Percentiles rank a stretch among this genome's conserved stretches.
These are phyloP conservation scores for Hippocampus guttulatus DNA, from an alignment of 2,113 vertebrate species.

Conservation along the genomic window DNA sequence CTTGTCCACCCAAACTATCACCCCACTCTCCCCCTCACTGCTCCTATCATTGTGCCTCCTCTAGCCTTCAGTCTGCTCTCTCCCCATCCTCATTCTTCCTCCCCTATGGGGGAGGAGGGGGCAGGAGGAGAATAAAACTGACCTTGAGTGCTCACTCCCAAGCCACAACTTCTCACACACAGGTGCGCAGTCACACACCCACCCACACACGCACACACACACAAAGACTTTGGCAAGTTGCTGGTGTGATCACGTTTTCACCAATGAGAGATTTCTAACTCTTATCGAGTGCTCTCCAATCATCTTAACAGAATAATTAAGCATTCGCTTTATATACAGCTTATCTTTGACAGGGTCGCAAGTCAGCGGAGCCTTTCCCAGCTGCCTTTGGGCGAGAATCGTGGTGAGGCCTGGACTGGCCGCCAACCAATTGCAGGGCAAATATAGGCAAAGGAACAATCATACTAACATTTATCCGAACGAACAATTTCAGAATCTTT, in stretches of 20 bases:
- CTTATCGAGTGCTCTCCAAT: background rate
- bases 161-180: constrained; percentile 55
- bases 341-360: background rate
- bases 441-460: too few relatives aligned
- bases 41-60: constrained; percentile 45
- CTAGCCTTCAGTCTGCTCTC: constrained; percentile 46
- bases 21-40: constrained; percentile 26
- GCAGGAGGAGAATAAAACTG: constrained; percentile 28
- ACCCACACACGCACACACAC: constrained; percentile 19
- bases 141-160: constrained; percentile 51
- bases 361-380: too few relatives aligned
- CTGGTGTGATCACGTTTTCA: background rate
- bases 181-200: constrained; percentile 30
- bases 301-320: background rate
- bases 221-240: background rate
- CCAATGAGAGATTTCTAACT: background rate
- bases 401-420: too few relatives aligned
- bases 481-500: too few relatives aligned
- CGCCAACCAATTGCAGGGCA: too few relatives aligned
- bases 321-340: too few relatives aligned
- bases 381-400: too few relatives aligned
- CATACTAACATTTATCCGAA: too few relatives aligned
- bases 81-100: constrained; percentile 41
- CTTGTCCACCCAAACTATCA: constrained; percentile 16
- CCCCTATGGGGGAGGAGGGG: constrained; percentile 32